A percentile compares a stretch with the other conserved stretches of the same genome.
Conservation (phyloP, 1,140 invertebrate genomes). For the Pteromalus puparum region DNA sequence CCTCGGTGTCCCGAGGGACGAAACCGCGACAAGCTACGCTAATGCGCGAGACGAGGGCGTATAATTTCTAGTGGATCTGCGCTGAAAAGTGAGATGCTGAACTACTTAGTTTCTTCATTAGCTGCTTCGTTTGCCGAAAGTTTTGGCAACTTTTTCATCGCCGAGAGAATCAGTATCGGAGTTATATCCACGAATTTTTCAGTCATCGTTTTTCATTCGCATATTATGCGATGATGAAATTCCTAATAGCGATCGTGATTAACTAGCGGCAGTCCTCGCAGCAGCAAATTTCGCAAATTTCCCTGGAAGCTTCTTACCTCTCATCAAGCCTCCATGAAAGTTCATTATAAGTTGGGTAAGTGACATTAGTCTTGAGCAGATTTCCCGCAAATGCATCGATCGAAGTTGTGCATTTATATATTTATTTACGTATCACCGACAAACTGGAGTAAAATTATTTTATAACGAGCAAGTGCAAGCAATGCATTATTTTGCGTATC, state of each 20-base stretch:
- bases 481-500: too few relatives aligned
- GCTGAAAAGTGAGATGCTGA: not conserved
- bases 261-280: not conserved
- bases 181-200: too few relatives aligned
- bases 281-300: not conserved
- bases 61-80: not conserved
- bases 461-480: too few relatives aligned
- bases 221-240: too few relatives aligned
- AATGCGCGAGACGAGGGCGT: not conserved
- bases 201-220: too few relatives aligned
- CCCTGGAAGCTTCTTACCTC: not conserved
- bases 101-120: too few relatives aligned
- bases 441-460: too few relatives aligned
- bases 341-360: constrained; percentile 11
- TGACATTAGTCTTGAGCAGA: not conserved
- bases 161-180: too few relatives aligned
- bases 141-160: too few relatives aligned
- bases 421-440: not conserved
- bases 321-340: constrained; percentile 1
- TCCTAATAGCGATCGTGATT: not conserved
- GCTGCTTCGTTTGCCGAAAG: too few relatives aligned
- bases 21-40: not conserved
- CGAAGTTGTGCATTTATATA: not conserved
- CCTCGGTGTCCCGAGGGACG: not conserved
- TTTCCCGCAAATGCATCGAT: not conserved